Evolutionary conservation across 2,797 vertebrate genomes (phyloP).

Genomic region (Macrochelys suwanniensis): DNA sequence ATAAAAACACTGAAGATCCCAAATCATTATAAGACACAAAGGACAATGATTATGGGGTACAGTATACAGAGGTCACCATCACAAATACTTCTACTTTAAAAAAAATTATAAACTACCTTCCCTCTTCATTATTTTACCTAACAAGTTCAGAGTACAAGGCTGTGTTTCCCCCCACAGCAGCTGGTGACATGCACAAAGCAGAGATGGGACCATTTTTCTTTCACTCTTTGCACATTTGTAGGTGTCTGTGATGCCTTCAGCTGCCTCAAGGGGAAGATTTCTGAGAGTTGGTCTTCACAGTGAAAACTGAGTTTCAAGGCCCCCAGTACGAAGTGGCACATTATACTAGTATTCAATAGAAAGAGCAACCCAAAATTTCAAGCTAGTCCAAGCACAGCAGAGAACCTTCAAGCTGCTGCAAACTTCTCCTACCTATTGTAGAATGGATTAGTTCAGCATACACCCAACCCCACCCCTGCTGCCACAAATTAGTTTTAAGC

Average conservation of each 20-base stretch:
- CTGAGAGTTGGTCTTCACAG: not conserved
- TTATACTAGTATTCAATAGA: not conserved
- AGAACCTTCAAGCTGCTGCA: not conserved
- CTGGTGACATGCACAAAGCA: not conserved
- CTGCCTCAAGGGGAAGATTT: not conserved
- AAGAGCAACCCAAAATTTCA: not conserved
- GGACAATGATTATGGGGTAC: not conserved
- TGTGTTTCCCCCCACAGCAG: not conserved
- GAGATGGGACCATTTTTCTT: not conserved
- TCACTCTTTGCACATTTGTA: not conserved
- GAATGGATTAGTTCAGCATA: not conserved
- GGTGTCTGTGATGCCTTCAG: not conserved
- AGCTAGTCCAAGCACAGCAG: not conserved
- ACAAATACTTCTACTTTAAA: not conserved
- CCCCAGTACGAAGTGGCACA: not conserved
- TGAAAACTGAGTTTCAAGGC: not conserved
- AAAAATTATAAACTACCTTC: not conserved
- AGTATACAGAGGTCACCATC: not conserved
- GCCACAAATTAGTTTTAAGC: not conserved
- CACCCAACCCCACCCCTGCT: not conserved
- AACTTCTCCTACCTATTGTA: not conserved
- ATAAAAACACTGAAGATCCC: conserved; percentile 1
- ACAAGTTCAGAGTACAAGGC: not conserved
- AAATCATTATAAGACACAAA: not conserved
- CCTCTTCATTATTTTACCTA: not conserved